Conservation (phyloP, 2,888 invertebrate genomes). For the Chaitophorus viminalis region DNA sequence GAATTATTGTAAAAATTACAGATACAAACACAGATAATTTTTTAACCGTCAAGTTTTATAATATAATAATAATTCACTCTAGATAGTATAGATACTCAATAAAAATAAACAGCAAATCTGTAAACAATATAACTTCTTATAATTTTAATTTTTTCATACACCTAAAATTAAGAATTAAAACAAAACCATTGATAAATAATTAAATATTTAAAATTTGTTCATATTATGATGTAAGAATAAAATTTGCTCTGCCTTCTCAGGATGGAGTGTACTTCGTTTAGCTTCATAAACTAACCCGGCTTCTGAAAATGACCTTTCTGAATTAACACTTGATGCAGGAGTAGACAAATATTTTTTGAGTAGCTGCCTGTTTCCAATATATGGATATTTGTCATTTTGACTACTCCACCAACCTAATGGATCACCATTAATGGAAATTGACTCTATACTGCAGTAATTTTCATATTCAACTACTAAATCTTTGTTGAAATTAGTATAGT, state of each 20-base stretch:
- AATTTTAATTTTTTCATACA: no score
- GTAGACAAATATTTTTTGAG: conserved; percentile 9
- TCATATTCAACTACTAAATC: no score
- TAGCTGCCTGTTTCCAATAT: conserved; percentile 3
- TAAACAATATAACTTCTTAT: no score
- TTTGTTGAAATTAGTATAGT: no score
- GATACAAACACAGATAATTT: no score
- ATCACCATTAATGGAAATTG: background rate
- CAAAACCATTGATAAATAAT: no score
- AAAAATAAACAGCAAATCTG: no score
- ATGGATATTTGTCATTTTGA: background rate
- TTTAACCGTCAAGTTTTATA: no score
- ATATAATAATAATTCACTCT: no score
- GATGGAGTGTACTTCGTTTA: background rate
- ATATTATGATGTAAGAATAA: background rate
- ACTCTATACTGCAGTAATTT: background rate
- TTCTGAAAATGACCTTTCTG: conserved; percentile 4
- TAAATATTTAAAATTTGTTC: conserved; percentile 42
- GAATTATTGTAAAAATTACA: no score
- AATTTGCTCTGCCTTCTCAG: background rate
- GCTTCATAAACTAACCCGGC: background rate
- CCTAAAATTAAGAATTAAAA: no score
- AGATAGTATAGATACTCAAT: no score
- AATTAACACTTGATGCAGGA: background rate
- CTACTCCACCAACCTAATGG: conserved; percentile 8